Evolutionary conservation across 1,140 invertebrate genomes (phyloP).

Genomic region (Cydia amplana): DNA sequence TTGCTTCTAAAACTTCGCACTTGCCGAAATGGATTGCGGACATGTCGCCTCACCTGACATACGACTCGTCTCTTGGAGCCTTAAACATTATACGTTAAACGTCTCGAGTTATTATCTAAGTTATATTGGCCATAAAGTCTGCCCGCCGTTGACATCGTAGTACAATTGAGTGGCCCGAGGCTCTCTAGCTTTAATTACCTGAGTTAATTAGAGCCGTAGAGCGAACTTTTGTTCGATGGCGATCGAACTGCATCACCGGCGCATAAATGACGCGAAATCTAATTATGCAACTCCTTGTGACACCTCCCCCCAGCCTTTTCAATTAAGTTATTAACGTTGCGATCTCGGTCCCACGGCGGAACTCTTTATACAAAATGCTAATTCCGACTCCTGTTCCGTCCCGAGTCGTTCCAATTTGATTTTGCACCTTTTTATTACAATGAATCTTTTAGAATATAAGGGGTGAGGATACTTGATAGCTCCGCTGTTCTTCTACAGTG

Average conservation of each 20-base stretch:
- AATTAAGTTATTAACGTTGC: slow-evolving; percentile 43
- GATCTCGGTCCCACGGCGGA: slow-evolving; percentile 22
- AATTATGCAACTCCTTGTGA: slow-evolving; percentile 27
- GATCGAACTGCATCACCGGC: slow-evolving; percentile 20
- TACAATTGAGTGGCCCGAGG: slow-evolving; percentile 11
- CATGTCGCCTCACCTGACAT: slow-evolving; percentile 9
- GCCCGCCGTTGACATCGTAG: neutral
- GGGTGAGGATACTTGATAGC: neutral
- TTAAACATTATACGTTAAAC: neutral
- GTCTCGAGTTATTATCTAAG: neutral
- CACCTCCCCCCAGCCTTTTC: slow-evolving; percentile 34
- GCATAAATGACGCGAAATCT: slow-evolving; percentile 21
- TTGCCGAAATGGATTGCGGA: slow-evolving; percentile 13
- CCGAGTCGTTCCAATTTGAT: slow-evolving; percentile 28
- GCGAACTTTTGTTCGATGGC: slow-evolving; percentile 15
- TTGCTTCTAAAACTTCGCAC: slow-evolving; percentile 27
- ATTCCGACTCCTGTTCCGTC: slow-evolving; percentile 29
- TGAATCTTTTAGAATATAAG: slow-evolving; percentile 9
- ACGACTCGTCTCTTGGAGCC: slow-evolving; percentile 6
- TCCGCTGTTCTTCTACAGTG: neutral
- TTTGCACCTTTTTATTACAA: slow-evolving; percentile 33
- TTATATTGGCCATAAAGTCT: slow-evolving; percentile 30
- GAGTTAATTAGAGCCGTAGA: slow-evolving; percentile 13
- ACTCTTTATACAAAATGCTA: slow-evolving; percentile 42
- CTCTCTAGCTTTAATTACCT: slow-evolving; percentile 12